Conservation (phyloP, 2,888 invertebrate species). For the Mayetiola destructor region DNA sequence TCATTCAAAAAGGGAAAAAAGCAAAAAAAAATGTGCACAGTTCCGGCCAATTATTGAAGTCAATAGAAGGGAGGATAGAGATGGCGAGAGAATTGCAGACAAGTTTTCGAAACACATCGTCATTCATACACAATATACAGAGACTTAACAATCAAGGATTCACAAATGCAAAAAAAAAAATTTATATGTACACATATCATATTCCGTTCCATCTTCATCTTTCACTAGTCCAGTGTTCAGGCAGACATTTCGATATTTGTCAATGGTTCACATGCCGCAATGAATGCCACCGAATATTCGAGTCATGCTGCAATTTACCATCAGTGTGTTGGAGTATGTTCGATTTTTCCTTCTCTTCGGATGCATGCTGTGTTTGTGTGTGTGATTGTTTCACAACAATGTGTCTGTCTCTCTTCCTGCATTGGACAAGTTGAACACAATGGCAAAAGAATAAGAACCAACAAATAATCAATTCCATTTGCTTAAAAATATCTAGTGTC, state of each 20-base stretch:
- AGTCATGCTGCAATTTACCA: not conserved
- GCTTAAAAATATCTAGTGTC: no score
- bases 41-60: no score
- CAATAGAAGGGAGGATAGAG: not conserved
- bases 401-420: no score
- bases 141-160: no score
- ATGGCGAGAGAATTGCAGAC: not conserved
- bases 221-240: not conserved
- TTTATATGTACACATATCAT: no score
- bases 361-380: constrained; percentile 9
- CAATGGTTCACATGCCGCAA: not conserved
- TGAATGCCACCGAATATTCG: not conserved
- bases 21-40: not conserved
- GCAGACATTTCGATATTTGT: not conserved
- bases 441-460: not conserved
- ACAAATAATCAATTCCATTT: constrained; percentile 13
- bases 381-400: no score
- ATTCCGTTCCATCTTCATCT: not conserved
- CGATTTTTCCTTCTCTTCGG: not conserved
- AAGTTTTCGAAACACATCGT: constrained; percentile 2
- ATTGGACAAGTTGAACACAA: constrained; percentile 7
- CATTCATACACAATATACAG: not conserved
- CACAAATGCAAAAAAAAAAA: not conserved
- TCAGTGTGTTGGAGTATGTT: no score
- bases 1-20: not conserved